Conservation (phyloP, 2,797 vertebrate species). For the Pogoniulus pusillus region DNA sequence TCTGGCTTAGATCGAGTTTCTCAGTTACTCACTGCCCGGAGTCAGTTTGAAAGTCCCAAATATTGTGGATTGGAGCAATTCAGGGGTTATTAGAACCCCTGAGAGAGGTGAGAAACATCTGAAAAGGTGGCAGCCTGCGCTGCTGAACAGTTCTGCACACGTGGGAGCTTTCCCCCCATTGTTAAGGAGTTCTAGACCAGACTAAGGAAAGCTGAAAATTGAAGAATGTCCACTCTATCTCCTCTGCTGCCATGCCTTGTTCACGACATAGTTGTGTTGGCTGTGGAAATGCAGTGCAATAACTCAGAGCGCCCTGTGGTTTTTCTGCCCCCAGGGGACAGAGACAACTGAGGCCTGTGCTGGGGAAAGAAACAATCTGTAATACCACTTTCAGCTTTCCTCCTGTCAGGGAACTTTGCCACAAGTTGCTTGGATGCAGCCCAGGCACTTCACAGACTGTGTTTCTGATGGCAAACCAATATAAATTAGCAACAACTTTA, state of each 20-base stretch:
- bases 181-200: neutral
- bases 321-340: neutral
- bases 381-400: neutral
- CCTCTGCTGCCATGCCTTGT: neutral
- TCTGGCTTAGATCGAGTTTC: too few relatives aligned
- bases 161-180: neutral
- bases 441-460: constrained; percentile 1
- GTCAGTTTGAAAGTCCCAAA: too few relatives aligned
- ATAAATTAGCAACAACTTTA: constrained; percentile 2
- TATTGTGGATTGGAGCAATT: too few relatives aligned
- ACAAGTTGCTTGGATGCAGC: neutral
- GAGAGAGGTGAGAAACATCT: too few relatives aligned
- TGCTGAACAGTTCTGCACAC: neutral
- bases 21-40: too few relatives aligned
- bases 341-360: neutral
- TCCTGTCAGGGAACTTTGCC: neutral
- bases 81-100: too few relatives aligned
- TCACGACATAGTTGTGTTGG: neutral
- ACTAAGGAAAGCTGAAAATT: neutral
- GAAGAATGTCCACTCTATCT: neutral
- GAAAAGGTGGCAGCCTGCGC: neutral
- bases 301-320: neutral
- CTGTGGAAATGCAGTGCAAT: neutral
- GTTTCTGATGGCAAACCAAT: constrained; percentile 21
- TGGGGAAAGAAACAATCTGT: neutral